Evolutionary conservation across 2,888 invertebrate species (phyloP).

Genomic region (Ectobius pallidus): DNA sequence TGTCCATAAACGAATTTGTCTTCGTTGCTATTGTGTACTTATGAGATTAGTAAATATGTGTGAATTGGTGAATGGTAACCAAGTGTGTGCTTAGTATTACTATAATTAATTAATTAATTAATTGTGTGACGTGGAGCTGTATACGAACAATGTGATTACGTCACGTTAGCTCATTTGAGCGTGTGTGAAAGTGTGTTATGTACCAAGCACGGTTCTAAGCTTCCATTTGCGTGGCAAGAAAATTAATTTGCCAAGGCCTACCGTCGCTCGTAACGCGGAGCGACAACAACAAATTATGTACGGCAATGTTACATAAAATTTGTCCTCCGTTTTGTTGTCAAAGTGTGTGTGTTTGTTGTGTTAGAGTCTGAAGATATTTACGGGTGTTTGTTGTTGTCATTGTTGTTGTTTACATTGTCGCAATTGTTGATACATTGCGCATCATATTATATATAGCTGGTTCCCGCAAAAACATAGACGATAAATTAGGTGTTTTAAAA

Average conservation of each 20-base stretch:
- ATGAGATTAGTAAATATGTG: neutral
- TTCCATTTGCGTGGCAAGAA: constrained; percentile 37
- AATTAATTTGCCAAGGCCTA: constrained; percentile 36
- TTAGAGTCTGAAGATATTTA: constrained; percentile 39
- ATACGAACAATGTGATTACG: no score
- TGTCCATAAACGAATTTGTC: constrained; percentile 2
- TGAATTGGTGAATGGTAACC: neutral
- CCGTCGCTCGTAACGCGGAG: constrained; percentile 18
- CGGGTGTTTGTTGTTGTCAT: constrained; percentile 42
- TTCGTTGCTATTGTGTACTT: constrained; percentile 9
- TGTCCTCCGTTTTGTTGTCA: constrained; percentile 30
- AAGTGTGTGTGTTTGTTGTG: constrained; percentile 25
- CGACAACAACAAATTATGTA: constrained; percentile 31
- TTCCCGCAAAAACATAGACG: constrained; percentile 29
- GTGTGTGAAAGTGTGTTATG: constrained; percentile 22
- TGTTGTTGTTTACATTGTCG: constrained; percentile 29
- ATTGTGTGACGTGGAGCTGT: no score
- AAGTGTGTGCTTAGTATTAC: no score
- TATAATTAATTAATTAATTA: no score
- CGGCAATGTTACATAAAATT: constrained; percentile 25
- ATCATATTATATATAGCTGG: constrained; percentile 33
- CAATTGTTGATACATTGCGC: constrained; percentile 27
- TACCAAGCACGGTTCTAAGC: constrained; percentile 43
- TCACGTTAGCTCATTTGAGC: no score
- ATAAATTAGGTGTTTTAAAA: constrained; percentile 24